Evolutionary conservation across 1,140 invertebrate genomes (phyloP).

Genomic region (Stegodyphus mimosarum): DNA sequence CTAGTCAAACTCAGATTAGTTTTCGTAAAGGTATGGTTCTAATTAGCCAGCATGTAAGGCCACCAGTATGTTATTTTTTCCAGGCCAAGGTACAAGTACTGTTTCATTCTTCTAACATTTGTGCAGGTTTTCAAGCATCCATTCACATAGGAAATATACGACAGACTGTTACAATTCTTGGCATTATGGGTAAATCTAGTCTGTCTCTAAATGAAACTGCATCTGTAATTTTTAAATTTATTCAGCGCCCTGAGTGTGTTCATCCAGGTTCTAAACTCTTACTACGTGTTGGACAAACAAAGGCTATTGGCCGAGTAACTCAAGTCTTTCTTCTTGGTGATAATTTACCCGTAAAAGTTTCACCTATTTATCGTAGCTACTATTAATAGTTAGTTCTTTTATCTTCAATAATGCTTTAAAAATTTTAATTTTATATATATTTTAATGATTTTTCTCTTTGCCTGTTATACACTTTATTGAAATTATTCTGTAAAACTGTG

Average conservation of each 20-base stretch:
- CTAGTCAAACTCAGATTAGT: conserved; percentile 69
- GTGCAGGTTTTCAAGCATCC: conserved; percentile 90
- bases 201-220: conserved; percentile 86
- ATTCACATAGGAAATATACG: conserved; percentile 94
- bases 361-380: conserved; percentile 16
- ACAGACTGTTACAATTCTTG: conserved; percentile 88
- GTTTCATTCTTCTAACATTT: conserved; percentile 85
- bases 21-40: conserved; percentile 84
- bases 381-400: no score
- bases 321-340: conserved; percentile 78
- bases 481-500: no score
- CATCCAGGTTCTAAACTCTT: conserved; percentile 85
- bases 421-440: no score
- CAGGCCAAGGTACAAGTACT: conserved; percentile 86
- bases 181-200: conserved; percentile 73
- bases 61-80: conserved; percentile 65
- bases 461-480: no score
- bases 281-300: conserved; percentile 88
- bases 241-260: conserved; percentile 91
- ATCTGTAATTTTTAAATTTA: conserved; percentile 88
- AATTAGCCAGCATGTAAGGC: conserved; percentile 30
- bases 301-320: conserved; percentile 90
- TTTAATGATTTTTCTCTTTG: no score
- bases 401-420: no score
- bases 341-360: conserved; percentile 55